Percentiles rank a stretch among this genome's conserved stretches.
phyloP scores from a whole-genome alignment of 2,113 vertebrate species.

The Bagarius yarrelli region DNA sequence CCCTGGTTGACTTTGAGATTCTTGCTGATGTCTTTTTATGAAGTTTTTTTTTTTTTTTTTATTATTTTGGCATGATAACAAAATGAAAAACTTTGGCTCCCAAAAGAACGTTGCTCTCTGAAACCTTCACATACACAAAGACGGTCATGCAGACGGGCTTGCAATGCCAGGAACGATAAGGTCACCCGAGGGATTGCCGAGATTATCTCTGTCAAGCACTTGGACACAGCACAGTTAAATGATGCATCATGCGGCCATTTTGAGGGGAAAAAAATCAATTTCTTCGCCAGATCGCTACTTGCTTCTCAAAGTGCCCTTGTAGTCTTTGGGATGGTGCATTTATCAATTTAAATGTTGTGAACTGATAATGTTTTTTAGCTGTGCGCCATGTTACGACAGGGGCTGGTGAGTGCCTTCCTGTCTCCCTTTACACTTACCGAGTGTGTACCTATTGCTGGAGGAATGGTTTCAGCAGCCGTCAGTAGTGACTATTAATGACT shows the following conservation, averaged over 20 bases:
- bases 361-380: conserved; percentile 84
- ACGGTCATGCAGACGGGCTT: conserved; percentile 78
- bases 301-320: conserved; percentile 97
- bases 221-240: conserved; percentile 92
- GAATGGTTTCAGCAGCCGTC: background rate
- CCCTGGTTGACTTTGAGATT: conserved; percentile 64
- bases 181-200: conserved; percentile 87
- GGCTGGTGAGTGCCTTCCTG: conserved; percentile 7
- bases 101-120: conserved; percentile 78
- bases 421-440: background rate
- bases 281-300: conserved; percentile 87
- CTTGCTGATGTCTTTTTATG: conserved; percentile 25
- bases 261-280: conserved; percentile 85
- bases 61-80: conserved; percentile 72
- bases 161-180: conserved; percentile 89
- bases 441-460: background rate
- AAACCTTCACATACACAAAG: conserved; percentile 89
- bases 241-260: conserved; percentile 92
- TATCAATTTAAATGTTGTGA: conserved; percentile 95
- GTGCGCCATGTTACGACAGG: conserved; percentile 22
- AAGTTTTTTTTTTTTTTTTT: conserved; percentile 29
- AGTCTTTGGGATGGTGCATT: conserved; percentile 85
- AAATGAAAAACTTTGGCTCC: conserved; percentile 80
- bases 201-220: conserved; percentile 96
- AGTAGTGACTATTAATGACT: background rate